Evolutionary conservation across 1,140 invertebrate species (phyloP), one percentile per base, ranked within the genome.

Genomic region (Ceratina calcarata): DNA sequence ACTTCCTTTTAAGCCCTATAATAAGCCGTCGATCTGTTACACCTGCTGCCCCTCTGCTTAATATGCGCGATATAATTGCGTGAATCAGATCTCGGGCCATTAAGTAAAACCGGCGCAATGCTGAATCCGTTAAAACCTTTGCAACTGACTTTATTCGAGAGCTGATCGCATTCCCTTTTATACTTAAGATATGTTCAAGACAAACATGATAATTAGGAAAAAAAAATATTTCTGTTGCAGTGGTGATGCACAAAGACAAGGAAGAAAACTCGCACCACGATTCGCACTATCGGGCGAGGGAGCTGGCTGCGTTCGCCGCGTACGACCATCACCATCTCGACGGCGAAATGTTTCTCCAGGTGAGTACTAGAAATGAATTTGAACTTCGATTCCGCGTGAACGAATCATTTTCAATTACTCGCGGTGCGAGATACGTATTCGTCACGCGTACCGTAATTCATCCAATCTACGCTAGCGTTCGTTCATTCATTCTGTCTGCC

Each of bases 341-440:
- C 92, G 97, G 97, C 77, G 97, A 98, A 94, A 97, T 98, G 95
- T 98, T 98, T 94, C 94, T 98, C 86, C 97, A 98, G 96, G 97
- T 98, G 94, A 95, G 91, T 79, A 24, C 6, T 18, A 37, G 37
- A 37, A 61, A 10, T 45, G 6, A 45, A 10, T 45, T 13, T 3
- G 24, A 24, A 27, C 53, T 2, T 6, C 18, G 18, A 37, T 37
- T 37, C 32, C 10, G 6, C 37, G 37, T 6, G 37, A 13, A 16
- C 8, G 2, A 32, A 64, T 27, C 24, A n/a, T 27, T 22, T 27
- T 22, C 27, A 12, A 64, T n/a, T n/a, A 32, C 13, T n/a, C 10
- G 10, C 27, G 10, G 15, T 18, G 12, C 3, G 16, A 16, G 37
- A 45, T 45, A 45, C 37, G 37, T 45, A 10, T 45, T 45, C 37